These are phyloP conservation scores for Stenichneumon culpator DNA, from an alignment of 2,888 invertebrate species.

Conservation along the genomic window DNA sequence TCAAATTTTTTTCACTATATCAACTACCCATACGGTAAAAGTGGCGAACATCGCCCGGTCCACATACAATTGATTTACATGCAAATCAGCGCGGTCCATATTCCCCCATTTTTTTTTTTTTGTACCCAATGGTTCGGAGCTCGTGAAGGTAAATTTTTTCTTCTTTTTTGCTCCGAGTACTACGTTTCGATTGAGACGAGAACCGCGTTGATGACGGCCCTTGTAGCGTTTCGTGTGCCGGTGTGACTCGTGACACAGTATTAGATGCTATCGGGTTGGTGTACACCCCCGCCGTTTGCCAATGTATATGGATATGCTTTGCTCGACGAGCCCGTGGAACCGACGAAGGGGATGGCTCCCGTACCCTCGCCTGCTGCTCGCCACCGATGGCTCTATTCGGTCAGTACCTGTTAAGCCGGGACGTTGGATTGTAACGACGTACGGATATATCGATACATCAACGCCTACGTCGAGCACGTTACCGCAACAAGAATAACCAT, in stretches of 20 bases:
- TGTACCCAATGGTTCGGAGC: neutral
- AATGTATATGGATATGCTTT: conserved; percentile 50
- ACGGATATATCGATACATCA: neutral
- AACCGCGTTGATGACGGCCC: no score
- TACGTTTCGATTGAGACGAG: conserved; percentile 20
- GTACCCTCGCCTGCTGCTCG: conserved; percentile 29
- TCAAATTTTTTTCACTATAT: neutral
- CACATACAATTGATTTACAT: neutral
- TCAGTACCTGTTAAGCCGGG: conserved; percentile 40
- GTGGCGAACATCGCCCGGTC: neutral
- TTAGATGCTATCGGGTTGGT: conserved; percentile 60
- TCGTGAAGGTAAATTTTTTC: neutral
- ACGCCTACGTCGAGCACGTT: neutral
- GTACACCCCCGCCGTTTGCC: conserved; percentile 38
- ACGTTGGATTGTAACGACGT: neutral
- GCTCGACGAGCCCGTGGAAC: conserved; percentile 33
- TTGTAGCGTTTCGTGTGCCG: conserved; percentile 13
- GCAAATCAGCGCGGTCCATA: neutral
- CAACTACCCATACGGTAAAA: neutral
- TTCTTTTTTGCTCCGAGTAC: conserved; percentile 1
- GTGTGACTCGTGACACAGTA: conserved; percentile 51
- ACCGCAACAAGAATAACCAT: neutral
- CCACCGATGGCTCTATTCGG: conserved; percentile 23
- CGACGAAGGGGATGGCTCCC: conserved; percentile 50
- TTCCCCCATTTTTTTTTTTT: conserved; percentile 1